Evolutionary conservation across 2,113 vertebrate genomes (phyloP).

Genomic region (Poeciliopsis retropinna): DNA sequence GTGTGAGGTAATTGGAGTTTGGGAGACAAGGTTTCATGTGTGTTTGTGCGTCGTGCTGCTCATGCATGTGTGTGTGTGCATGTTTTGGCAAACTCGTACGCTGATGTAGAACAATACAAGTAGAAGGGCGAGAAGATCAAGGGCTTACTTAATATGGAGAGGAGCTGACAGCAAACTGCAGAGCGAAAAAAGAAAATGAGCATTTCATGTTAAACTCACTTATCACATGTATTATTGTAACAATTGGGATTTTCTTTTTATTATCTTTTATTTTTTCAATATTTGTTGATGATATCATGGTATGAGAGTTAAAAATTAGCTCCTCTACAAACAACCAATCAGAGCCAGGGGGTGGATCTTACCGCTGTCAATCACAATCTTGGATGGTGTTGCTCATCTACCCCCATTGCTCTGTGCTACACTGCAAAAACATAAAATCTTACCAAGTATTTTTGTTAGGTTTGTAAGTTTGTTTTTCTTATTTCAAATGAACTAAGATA

Average conservation of each 20-base stretch:
- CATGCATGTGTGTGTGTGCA: slow-evolving; percentile 2
- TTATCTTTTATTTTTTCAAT: background rate
- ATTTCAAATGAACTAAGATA: no score
- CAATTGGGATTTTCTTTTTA: no score
- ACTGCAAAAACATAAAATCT: no score
- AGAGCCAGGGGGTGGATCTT: no score
- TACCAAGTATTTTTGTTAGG: no score
- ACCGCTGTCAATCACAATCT: no score
- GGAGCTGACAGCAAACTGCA: slow-evolving; percentile 45
- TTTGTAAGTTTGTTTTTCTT: no score
- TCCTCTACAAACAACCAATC: no score
- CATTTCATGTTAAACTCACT: slow-evolving; percentile 1
- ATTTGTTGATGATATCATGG: no score
- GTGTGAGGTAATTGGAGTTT: slow-evolving; percentile 30
- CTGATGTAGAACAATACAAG: slow-evolving; percentile 61
- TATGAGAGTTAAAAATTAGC: no score
- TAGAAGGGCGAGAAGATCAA: slow-evolving; percentile 64
- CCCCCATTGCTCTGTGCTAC: no score
- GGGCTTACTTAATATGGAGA: slow-evolving; percentile 71
- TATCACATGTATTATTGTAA: background rate
- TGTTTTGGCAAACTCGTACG: slow-evolving; percentile 32
- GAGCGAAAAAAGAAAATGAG: slow-evolving; percentile 29
- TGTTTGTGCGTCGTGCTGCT: background rate
- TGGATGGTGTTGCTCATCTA: no score
- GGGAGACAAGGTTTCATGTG: slow-evolving; percentile 13